Conservation (phyloP, 2,113 vertebrate genomes). For the Antechinus flavipes region DNA sequence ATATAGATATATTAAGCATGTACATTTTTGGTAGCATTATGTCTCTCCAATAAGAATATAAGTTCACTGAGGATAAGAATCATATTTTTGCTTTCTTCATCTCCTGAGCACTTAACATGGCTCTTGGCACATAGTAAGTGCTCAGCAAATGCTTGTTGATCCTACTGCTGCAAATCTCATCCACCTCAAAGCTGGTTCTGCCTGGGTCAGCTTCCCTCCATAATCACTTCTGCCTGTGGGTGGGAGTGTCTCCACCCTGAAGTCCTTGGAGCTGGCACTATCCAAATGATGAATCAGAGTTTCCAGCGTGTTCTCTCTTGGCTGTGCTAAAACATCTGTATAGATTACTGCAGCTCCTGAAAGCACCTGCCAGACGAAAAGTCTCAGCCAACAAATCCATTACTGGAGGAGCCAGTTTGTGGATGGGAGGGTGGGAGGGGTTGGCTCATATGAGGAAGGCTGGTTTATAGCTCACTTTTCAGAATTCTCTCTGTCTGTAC, state of each 20-base stretch:
- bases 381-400: too few species aligned
- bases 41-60: not conserved
- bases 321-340: not conserved
- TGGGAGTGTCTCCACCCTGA: not conserved
- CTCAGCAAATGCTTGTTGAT: not conserved
- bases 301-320: not conserved
- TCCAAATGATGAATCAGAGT: not conserved
- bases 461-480: constrained; percentile 8
- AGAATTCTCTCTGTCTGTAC: not conserved
- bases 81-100: not conserved
- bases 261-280: too few species aligned
- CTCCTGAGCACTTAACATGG: not conserved
- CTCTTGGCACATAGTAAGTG: not conserved
- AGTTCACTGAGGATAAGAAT: not conserved
- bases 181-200: too few species aligned
- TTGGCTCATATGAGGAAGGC: not conserved
- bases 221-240: not conserved
- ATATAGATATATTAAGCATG: not conserved
- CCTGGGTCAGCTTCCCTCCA: not conserved
- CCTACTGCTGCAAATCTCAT: not conserved
- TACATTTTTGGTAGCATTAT: not conserved
- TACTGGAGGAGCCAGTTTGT: not conserved
- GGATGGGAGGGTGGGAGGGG: not conserved
- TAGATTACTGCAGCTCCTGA: not conserved
- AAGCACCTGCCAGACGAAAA: not conserved